Base-by-base conservation (phyloP, 1,140 invertebrate genomes). In the Metopolophium dirhodum region DNA sequence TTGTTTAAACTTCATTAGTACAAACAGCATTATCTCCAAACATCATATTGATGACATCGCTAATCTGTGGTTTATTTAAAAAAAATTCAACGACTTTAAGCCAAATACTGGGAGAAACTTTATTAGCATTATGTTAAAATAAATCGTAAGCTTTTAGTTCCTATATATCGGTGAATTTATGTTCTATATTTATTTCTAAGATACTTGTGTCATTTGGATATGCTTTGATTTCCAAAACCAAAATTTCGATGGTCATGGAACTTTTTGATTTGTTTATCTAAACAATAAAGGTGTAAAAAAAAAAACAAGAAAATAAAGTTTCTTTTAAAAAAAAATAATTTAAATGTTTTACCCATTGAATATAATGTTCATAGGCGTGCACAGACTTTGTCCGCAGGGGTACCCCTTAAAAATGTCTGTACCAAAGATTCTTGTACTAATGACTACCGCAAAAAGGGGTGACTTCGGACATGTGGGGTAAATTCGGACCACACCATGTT, bases 141-240 rank as follows among this genome's bases (percentile, higher is more conserved):
- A 93, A 30, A 1, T 93, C 2, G 20, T 85, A 93, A 45, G 91
- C 91, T 45, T 11, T 8, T 37, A 20, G 11, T 41, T 93, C 57
- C 23, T 93, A 82, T 45, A 20, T 57, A 22, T 57, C 26, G 20
- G 18, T 30, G 0, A 85, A 54, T n/a, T 68, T 68, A 30, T 86
- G 7, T 37, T 54, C 45, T 22, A 93, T 18, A 86, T 45, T 93
- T 0, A 41, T 7, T 54, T 93, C 91, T 45, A 93, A n/a, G n/a
- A 93, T 93, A 45, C 49, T 54, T 37, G 4, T 9, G 41, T 93
- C 49, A 41, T 93, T 57, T 85, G 91, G 91, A 45, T 93, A 86
- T 86, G 4, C 14, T 41, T 86, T 37, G 2, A n/a, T 7, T 1
- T 82, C 91, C 11, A 3, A 93, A 9, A 57, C 1, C 35, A 93